Conservation (phyloP, 2,113 vertebrate species). For the Saccopteryx bilineata region DNA sequence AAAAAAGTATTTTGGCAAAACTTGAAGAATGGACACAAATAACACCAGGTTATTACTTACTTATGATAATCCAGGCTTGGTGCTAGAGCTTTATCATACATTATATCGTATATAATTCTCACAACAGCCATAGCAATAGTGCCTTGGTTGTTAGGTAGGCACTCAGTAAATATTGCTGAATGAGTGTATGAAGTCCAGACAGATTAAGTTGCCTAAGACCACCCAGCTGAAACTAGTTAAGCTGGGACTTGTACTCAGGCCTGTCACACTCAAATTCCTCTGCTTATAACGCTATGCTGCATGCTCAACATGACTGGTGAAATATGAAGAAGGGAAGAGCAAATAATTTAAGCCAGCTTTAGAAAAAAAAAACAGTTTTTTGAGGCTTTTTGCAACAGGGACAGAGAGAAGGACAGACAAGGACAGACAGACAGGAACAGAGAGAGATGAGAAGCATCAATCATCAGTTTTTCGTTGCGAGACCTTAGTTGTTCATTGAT, state of each 20-base stretch:
- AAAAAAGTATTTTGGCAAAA: background rate
- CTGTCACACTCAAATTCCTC: background rate
- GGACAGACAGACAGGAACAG: too few relatives aligned
- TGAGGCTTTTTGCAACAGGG: background rate
- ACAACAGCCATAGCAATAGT: background rate
- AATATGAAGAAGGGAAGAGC: background rate
- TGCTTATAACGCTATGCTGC: too few relatives aligned
- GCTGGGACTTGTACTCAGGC: background rate
- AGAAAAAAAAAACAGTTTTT: constrained; percentile 30
- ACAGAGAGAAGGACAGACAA: too few relatives aligned
- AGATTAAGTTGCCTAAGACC: background rate
- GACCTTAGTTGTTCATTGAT: too few relatives aligned
- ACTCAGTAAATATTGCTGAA: background rate
- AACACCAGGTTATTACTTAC: background rate
- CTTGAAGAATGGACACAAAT: background rate
- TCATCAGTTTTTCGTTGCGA: too few relatives aligned
- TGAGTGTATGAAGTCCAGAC: background rate
- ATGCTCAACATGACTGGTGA: background rate
- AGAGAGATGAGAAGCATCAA: too few relatives aligned
- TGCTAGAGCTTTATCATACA: background rate
- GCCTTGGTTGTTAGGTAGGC: background rate
- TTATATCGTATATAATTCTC: background rate
- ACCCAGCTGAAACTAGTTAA: background rate
- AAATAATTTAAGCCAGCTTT: background rate
- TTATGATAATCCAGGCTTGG: background rate